Conservation (phyloP, 2,113 vertebrate genomes). For the Phalacrocorax pelagicus region DNA sequence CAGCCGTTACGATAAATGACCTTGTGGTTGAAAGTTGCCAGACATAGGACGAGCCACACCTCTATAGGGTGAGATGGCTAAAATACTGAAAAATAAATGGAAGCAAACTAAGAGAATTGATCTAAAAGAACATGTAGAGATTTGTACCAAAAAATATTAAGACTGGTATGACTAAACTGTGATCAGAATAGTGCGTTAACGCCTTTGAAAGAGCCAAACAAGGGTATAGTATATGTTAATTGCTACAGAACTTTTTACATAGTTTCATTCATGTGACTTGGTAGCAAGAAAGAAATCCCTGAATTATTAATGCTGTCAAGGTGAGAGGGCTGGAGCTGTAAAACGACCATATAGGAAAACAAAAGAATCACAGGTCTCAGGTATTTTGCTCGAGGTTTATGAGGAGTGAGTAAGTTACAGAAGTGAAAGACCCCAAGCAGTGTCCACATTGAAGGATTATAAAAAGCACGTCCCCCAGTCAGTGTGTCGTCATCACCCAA, state of each 20-base stretch:
- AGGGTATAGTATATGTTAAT: not conserved
- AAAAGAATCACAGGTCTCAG: fast-evolving
- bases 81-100: not conserved
- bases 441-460: not conserved
- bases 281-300: not conserved
- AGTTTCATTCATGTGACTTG: not conserved
- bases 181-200: not conserved
- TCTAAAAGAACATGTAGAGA: not conserved
- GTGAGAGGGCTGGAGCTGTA: not conserved
- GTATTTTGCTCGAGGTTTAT: not conserved
- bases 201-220: not conserved
- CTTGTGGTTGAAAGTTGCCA: not conserved
- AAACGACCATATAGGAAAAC: not conserved
- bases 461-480: not conserved
- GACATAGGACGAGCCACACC: not conserved
- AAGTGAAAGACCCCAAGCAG: not conserved
- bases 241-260: not conserved
- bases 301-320: not conserved
- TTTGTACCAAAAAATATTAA: not conserved
- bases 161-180: not conserved
- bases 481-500: not conserved
- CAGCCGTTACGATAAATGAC: not conserved
- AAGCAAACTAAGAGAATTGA: not conserved
- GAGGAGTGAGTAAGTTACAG: not conserved
- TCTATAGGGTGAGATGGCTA: not conserved